Base-by-base conservation (phyloP, 2,797 vertebrate genomes). In the Alectoris magna region DNA sequence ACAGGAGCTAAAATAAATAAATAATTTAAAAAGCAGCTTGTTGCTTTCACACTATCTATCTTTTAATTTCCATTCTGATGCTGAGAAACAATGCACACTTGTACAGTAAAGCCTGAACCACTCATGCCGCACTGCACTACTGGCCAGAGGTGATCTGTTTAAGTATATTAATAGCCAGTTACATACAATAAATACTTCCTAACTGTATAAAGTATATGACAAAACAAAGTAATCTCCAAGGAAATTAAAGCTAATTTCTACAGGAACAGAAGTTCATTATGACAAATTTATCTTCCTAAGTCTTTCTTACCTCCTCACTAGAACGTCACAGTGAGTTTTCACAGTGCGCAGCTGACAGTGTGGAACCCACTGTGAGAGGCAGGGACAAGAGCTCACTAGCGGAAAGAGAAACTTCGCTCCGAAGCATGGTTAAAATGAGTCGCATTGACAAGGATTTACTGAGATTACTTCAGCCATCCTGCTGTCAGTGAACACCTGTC, bases 291-390 rank as follows among this genome's bases (percentile, higher is more conserved):
- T 49, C 58, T 86, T 84, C 67, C 66, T 80, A 55, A 44, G 44
- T 41, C 63, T 51, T 85, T 70, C 14, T 0, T 38, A 67, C 46
- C 43, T 88, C 76, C 62, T 78, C 41, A 26, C 27, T 21, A 59
- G 27, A 77, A 41, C 10, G 11, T 41, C 72, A 72, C 72, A 63
- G n/a, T 15, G 74, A 87, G 85, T 26, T 79, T 84, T 82, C 64
- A 89, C 16, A 49, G 34, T 27, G 58, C 31, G 78, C 34, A 72
- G 88, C 72, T 49, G 85, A 90, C 79, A 59, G 59, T 14, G 71
- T 34, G 87, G 49, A 87, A 90, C 55, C 81, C 68, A 29, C 36
- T 27, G 67, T 51, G 70, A 88, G 95, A 95, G 92, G 83, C 76
- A 95, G 90, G 77, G 83, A 56, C 24, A 77, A 62, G 73, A 46